Evolutionary conservation across 2,888 invertebrate species (phyloP).

Genomic region (Melinaea marsaeus): DNA sequence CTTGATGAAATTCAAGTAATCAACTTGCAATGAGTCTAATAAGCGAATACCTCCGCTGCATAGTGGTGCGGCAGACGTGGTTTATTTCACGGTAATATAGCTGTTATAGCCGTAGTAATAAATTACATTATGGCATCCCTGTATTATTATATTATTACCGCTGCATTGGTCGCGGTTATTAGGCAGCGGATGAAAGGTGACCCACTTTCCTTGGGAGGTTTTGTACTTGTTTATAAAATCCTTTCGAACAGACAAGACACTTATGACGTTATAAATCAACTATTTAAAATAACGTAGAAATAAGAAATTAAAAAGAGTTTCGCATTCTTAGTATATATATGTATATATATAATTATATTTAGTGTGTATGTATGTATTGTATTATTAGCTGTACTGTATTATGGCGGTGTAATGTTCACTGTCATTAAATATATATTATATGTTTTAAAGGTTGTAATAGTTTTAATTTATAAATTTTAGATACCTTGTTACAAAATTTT

Average conservation of each 20-base stretch:
- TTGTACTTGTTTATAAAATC: conserved; percentile 13
- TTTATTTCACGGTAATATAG: conserved; percentile 15
- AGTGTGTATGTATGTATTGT: no score
- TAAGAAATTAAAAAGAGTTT: no score
- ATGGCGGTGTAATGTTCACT: no score
- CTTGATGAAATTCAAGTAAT: conserved; percentile 21
- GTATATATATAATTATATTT: no score
- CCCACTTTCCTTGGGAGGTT: conserved; percentile 24
- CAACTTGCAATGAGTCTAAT: conserved; percentile 12
- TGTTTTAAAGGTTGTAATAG: no score
- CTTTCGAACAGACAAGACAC: conserved; percentile 11
- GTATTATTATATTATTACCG: conserved; percentile 11
- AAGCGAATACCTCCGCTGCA: conserved; percentile 3
- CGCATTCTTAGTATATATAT: no score
- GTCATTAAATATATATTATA: no score
- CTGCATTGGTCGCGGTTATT: conserved; percentile 17
- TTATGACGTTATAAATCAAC: not conserved
- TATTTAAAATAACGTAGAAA: no score
- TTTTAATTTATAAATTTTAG: no score
- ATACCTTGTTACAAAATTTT: no score
- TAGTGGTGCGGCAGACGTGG: conserved; percentile 1
- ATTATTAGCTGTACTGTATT: no score
- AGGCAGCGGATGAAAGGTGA: conserved; percentile 18
- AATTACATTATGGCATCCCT: conserved; percentile 11
- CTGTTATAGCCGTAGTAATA: conserved; percentile 8